These are phyloP conservation scores for Aptenodytes patagonicus DNA, from an alignment of 2,113 vertebrate species.

Conservation along the genomic window DNA sequence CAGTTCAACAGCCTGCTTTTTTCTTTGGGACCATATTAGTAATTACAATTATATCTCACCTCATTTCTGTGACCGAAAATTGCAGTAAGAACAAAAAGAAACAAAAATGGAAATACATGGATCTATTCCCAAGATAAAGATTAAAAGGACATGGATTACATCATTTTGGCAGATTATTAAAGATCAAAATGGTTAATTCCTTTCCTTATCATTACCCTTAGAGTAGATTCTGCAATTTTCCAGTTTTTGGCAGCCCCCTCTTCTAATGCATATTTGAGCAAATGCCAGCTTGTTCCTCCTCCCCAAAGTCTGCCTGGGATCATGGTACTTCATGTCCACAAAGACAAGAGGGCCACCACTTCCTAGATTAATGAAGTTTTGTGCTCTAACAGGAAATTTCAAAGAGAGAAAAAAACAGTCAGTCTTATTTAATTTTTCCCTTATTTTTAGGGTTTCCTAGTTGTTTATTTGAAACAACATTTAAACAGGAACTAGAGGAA, in stretches of 20 bases:
- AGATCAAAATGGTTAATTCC: neutral
- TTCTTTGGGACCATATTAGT: neutral
- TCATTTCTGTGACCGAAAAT: neutral
- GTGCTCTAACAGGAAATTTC: neutral
- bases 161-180: conserved; percentile 9
- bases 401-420: neutral
- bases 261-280: conserved; percentile 31
- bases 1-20: neutral
- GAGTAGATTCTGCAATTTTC: neutral
- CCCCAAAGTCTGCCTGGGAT: neutral
- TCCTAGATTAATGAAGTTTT: neutral
- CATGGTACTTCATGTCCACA: neutral
- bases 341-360: neutral
- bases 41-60: neutral
- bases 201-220: conserved; percentile 2
- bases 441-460: neutral
- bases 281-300: conserved; percentile 11
- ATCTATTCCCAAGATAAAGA: conserved; percentile 14
- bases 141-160: neutral
- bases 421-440: neutral
- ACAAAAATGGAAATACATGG: neutral
- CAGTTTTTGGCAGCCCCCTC: neutral
- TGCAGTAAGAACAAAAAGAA: neutral
- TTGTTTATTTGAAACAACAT: neutral
- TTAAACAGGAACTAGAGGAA: neutral